Conservation (phyloP, 2,797 vertebrate genomes). For the Fratercula arctica region DNA sequence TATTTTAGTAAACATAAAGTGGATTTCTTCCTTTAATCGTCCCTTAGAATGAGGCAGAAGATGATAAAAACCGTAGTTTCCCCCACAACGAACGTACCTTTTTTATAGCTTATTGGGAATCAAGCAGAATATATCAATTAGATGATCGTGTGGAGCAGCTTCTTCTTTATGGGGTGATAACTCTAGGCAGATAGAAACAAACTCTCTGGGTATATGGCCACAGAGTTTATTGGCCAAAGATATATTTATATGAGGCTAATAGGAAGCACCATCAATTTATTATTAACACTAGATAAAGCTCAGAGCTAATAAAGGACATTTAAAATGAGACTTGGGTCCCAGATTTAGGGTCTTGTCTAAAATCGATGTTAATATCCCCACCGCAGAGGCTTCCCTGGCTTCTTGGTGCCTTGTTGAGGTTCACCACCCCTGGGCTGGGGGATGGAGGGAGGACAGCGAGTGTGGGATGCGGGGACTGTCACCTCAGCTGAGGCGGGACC, state of each 20-base stretch:
- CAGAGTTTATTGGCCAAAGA: not conserved
- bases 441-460: not conserved
- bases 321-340: not conserved
- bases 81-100: not conserved
- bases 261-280: not conserved
- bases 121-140: slow-evolving; percentile 52
- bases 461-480: not conserved
- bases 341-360: not conserved
- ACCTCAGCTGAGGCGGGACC: not conserved
- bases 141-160: not conserved
- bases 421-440: fast-evolving
- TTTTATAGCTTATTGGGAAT: slow-evolving; percentile 52
- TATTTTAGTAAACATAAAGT: slow-evolving; percentile 46
- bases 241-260: not conserved
- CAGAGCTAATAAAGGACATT: not conserved
- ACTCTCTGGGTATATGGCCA: not conserved
- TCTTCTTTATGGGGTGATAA: slow-evolving; percentile 49
- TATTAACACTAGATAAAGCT: not conserved
- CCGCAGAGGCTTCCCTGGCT: not conserved
- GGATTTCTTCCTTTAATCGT: not conserved
- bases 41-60: slow-evolving; percentile 16
- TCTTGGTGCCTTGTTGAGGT: not conserved
- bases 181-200: not conserved
- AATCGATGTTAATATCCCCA: fast-evolving
- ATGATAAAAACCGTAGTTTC: slow-evolving; percentile 28